Evolutionary conservation across 2,797 vertebrate genomes (phyloP).

Genomic region (Ambastaia sidthimunki): DNA sequence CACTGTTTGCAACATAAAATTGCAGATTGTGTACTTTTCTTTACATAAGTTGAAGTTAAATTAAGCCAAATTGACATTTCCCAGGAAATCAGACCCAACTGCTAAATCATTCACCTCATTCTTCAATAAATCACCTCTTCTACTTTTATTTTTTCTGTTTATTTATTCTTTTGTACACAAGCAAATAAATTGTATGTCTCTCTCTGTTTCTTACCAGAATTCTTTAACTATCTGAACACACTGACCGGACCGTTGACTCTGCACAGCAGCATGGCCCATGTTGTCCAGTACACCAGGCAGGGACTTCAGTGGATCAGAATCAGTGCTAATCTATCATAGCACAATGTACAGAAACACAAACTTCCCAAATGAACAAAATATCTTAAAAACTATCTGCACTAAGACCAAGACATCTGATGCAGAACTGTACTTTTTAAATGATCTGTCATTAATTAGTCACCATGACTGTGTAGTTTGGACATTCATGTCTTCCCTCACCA

Average conservation of each 20-base stretch:
- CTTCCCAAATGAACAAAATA: background rate
- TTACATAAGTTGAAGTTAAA: no score
- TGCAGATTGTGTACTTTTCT: no score
- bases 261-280: constrained; percentile 95
- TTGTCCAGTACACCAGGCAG: constrained; percentile 96
- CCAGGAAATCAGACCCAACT: no score
- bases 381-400: constrained; percentile 6
- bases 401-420: background rate
- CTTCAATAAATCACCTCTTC: no score
- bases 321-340: constrained; percentile 86
- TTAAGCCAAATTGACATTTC: no score
- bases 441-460: background rate
- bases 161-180: background rate
- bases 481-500: background rate
- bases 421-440: background rate
- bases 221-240: constrained; percentile 97
- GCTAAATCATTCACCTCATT: no score
- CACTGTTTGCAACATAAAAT: no score
- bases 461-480: constrained; percentile 2
- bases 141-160: background rate
- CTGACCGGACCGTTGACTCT: constrained; percentile 95
- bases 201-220: constrained; percentile 78
- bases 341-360: constrained; percentile 36
- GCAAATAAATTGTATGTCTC: background rate
- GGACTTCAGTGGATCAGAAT: constrained; percentile 97